Evolutionary conservation across 2,888 invertebrate species (phyloP).

Genomic region (Zelleria hepariella): DNA sequence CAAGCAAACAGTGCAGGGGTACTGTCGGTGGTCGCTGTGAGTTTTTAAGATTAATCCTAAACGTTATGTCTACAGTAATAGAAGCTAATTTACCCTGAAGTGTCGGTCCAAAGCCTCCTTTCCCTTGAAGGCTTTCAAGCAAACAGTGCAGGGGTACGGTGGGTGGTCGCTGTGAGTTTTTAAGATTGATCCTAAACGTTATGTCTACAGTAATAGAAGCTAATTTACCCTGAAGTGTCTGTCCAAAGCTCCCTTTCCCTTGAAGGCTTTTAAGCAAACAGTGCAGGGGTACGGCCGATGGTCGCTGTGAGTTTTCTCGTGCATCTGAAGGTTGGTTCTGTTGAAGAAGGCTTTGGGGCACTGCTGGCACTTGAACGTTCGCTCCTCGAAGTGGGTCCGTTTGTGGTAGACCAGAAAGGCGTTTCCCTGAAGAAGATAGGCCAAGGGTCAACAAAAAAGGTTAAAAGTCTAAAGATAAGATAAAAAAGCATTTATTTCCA

Average conservation of each 20-base stretch:
- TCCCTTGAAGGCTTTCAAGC: conserved; percentile 52
- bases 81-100: conserved; percentile 34
- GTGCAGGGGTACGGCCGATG: conserved; percentile 44
- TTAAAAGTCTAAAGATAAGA: too few relatives aligned
- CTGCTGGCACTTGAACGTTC: conserved; percentile 36
- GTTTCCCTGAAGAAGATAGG: conserved; percentile 52
- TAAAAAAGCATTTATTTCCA: too few relatives aligned
- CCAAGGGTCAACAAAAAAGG: too few relatives aligned
- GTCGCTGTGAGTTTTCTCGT: conserved; percentile 55
- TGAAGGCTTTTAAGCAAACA: conserved; percentile 53
- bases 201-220: neutral
- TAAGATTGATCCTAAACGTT: too few relatives aligned
- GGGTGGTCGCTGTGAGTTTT: conserved; percentile 50
- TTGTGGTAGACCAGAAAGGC: conserved; percentile 56
- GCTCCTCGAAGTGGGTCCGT: conserved; percentile 48
- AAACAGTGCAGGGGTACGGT: conserved; percentile 46
- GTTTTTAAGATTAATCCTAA: too few relatives aligned
- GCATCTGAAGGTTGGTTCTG: conserved; percentile 52
- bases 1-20: conserved; percentile 43
- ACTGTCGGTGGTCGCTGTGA: conserved; percentile 49
- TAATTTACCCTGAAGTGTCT: conserved; percentile 40
- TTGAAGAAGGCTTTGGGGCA: conserved; percentile 58
- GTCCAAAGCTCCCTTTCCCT: conserved; percentile 52
- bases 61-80: too few relatives aligned
- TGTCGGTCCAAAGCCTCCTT: conserved; percentile 54